Conservation (phyloP, 2,797 vertebrate genomes). For the Phrynocephalus forsythii region DNA sequence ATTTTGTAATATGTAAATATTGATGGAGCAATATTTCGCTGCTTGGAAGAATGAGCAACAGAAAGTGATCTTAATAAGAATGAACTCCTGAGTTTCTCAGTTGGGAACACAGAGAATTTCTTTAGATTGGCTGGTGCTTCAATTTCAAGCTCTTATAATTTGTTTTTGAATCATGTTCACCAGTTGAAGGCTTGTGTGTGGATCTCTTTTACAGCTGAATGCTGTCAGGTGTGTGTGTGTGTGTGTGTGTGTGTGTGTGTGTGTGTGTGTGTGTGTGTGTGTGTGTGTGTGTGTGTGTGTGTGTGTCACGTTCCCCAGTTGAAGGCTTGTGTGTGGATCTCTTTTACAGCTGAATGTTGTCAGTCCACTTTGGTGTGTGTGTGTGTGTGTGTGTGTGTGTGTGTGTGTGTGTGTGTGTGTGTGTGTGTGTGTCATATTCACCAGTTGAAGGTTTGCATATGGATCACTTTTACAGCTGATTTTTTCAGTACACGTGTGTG, state of each 20-base stretch:
- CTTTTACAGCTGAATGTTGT: not conserved
- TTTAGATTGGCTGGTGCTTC: not conserved
- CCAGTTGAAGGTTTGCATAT: no score
- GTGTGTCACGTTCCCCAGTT: not conserved
- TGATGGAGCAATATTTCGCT: slow-evolving; percentile 46
- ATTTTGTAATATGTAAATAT: slow-evolving; percentile 65
- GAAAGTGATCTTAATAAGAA: slow-evolving; percentile 52
- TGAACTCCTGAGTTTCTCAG: not conserved
- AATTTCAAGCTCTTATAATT: not conserved
- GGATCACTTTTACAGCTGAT: no score
- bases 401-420: no score
- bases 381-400: no score
- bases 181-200: not conserved
- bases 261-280: no score
- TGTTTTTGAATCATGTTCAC: not conserved
- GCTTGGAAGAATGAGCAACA: slow-evolving; percentile 42
- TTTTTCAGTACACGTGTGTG: no score
- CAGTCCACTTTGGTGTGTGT: no score
- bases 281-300: no score
- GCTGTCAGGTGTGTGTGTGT: no score
- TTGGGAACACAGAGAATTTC: not conserved
- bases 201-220: not conserved
- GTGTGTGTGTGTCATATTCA: no score
- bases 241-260: no score
- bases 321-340: not conserved